Base-by-base conservation (phyloP, 2,888 invertebrate species). In the Brenthis daphne region DNA sequence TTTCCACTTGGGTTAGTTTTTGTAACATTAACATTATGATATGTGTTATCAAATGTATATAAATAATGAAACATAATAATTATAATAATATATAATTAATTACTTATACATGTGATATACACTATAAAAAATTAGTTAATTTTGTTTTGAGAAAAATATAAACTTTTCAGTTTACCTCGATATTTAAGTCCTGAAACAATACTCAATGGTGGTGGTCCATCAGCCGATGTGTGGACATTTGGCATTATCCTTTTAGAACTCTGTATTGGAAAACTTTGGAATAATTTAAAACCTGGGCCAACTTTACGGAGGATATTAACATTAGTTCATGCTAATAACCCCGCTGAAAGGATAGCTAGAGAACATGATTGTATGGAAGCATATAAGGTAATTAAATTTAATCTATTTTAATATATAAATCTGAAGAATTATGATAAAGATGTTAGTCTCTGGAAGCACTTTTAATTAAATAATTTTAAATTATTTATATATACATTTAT, bases 191-290 rank as follows among this genome's bases (percentile, higher is more conserved):
- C 98, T 0, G 98, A 98, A 89, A 95, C 96, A 51, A 95, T 97
- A 76, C 82, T 97, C 3, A 94, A 94, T 64, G 94, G 94, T 37
- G 94, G 95, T 64, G 96, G 97, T 61, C 94, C 95, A 0, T 96
- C 97, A 85, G 96, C 96, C 20, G 99, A 99, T 88, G 94, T 98
- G 43, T 99, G 99, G 99, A 96, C 98, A 1, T 90, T 98, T 70
- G 99, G 98, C n/a, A 95, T 99, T 69, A 95, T 99, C 70, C 85
- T 99, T 48, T 92, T 97, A 0, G 98, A 99, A 88, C 86, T 97
- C 5, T 90, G 96, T 69, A 88, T 98, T 54, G 94, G 95, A 72
- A 92, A 94, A 70, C 87, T 98, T 8, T 97, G 97, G 97, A 88
- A 92, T 57, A 95, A 94, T 74, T 86, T 96, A 11, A 97, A 97